Conservation (phyloP, 2,888 invertebrate species). For the Andrena praecox region DNA sequence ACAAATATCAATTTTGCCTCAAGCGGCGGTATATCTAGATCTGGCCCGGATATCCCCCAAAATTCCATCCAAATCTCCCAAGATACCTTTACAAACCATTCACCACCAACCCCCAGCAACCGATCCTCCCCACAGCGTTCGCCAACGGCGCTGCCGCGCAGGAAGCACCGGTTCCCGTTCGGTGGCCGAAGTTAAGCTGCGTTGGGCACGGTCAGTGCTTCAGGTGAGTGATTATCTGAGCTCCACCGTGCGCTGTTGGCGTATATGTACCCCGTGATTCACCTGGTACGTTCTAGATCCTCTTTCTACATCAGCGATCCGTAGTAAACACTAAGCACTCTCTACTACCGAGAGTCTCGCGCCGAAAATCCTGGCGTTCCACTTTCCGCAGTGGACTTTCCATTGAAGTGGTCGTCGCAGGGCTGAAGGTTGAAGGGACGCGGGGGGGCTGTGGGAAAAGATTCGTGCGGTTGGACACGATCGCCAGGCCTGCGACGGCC, state of each 20-base stretch:
- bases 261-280: background rate
- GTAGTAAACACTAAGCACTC: no score
- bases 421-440: no score
- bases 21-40: no score
- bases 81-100: no score
- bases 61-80: no score
- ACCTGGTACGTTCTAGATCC: no score
- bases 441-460: conserved; percentile 19
- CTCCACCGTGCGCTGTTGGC: background rate
- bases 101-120: no score
- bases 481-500: conserved; percentile 22
- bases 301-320: no score
- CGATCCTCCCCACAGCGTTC: background rate
- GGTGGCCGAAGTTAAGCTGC: background rate
- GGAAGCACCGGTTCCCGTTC: background rate
- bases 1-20: no score
- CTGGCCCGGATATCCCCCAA: no score
- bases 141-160: background rate
- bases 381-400: background rate
- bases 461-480: conserved; percentile 25
- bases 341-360: no score
- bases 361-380: background rate
- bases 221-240: background rate
- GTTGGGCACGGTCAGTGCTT: conserved; percentile 7
- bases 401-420: no score